phyloP scores from a whole-genome alignment of 2,797 vertebrate genomes.

The Cheirogaleus major region DNA sequence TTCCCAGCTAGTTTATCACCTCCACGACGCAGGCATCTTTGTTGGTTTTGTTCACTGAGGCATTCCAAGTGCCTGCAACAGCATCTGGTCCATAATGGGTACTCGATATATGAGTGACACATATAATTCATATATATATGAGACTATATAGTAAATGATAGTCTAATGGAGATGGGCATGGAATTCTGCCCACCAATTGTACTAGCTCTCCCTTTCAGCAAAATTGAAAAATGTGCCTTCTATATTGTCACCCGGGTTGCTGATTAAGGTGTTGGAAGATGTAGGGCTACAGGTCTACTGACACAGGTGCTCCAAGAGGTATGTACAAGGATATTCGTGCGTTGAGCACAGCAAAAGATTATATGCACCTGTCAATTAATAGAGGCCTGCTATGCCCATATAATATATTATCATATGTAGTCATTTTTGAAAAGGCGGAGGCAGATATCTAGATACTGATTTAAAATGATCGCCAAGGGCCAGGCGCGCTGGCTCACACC shows the following conservation, averaged over 20 bases:
- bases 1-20: neutral
- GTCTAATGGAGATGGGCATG: neutral
- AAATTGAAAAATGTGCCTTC: neutral
- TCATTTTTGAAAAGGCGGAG: neutral
- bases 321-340: neutral
- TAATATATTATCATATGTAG: neutral
- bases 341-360: neutral
- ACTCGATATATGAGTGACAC: neutral
- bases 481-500: rapidly evolving
- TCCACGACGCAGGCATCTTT: neutral
- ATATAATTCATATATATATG: neutral
- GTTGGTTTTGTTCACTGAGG: neutral
- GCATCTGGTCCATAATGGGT: neutral
- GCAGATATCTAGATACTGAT: neutral
- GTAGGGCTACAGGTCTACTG: neutral
- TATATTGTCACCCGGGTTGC: neutral
- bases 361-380: neutral
- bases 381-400: neutral
- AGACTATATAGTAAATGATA: neutral
- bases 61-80: neutral
- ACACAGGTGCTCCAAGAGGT: neutral
- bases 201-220: neutral
- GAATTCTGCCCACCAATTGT: neutral
- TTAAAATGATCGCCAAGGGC: neutral
- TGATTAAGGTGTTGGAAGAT: neutral